Evolutionary conservation across 2,113 vertebrate genomes (phyloP).

Genomic region (Tursiops truncatus): DNA sequence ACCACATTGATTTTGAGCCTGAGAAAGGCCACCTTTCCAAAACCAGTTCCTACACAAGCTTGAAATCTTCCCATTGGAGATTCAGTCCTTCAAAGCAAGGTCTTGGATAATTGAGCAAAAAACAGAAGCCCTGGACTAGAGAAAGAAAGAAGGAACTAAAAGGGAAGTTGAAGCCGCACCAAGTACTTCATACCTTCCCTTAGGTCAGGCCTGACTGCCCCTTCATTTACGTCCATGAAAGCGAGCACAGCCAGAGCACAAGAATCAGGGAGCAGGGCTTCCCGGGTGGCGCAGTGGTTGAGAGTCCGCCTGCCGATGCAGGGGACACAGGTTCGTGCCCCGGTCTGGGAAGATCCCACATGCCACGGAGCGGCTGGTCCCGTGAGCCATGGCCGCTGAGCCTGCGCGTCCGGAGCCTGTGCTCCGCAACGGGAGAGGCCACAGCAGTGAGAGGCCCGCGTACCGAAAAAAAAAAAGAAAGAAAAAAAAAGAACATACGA

Average conservation of each 20-base stretch:
- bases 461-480: too few species aligned
- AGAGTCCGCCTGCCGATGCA: too few species aligned
- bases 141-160: not conserved
- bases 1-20: not conserved
- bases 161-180: not conserved
- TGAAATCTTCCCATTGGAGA: not conserved
- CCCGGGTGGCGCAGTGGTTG: too few species aligned
- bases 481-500: not conserved
- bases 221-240: not conserved
- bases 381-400: too few species aligned
- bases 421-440: too few species aligned
- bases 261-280: accelerated
- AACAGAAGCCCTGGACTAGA: not conserved
- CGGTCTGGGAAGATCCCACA: too few species aligned
- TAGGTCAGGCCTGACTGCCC: not conserved
- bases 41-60: too few species aligned
- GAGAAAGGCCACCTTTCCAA: not conserved
- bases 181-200: not conserved
- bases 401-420: too few species aligned
- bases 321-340: too few species aligned
- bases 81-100: not conserved
- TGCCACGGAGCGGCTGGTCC: accelerated
- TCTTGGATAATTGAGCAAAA: not conserved
- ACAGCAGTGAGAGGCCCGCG: too few species aligned
- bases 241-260: not conserved